Base-by-base conservation (phyloP, 2,113 vertebrate species). In the Indri indri region DNA sequence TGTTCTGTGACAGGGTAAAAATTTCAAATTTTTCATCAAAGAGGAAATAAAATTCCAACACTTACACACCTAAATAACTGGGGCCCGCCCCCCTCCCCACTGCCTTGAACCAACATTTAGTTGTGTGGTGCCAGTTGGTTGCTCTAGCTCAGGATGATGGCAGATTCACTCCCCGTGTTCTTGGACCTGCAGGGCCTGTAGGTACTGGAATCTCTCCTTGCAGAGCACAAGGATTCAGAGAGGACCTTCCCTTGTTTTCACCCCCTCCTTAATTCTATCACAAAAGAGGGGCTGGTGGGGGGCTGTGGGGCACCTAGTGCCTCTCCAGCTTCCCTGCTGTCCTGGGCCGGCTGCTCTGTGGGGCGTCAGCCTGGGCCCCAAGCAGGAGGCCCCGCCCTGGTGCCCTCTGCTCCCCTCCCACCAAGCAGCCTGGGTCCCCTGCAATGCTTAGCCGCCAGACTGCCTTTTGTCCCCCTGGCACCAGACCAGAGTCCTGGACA, bases 1-100 rank as follows among this genome's bases (percentile, higher is more conserved):
- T 96, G 97, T 94, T 91, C 96, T 83, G 86, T 91, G 97, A 94
- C 77, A 85, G 79, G 94, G 82, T 74, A 71, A 94, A 74, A 94
- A 37, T 57, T 70, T 96, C 86, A 81, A 71, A 86, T 73, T 77
- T 88, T 85, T 91, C 91, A 86, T 79, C 95, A 73, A 40, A 97
- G 85, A 94, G 91, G 77, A 96, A 91, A 88, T 18, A 73, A 34
- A 88, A 92, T 83, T 70, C 96, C 82, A 94, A 59, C 71, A 47
- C 84, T 87, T 45, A 71, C 77, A 37, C 45, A 40, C 61, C 71
- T n/a, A 52, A 93, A 59, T 40, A 37, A 61, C 5, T 27, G 54
- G 52, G 79, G 23, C 59, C 47, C 1, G 0, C 45, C 76, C 61
- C 92, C 40, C 22, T 20, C 17, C 40, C 10, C 10, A 14, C 47